These are phyloP conservation scores for Cactoblastis cactorum DNA, from an alignment of 2,888 invertebrate species.

Conservation along the genomic window DNA sequence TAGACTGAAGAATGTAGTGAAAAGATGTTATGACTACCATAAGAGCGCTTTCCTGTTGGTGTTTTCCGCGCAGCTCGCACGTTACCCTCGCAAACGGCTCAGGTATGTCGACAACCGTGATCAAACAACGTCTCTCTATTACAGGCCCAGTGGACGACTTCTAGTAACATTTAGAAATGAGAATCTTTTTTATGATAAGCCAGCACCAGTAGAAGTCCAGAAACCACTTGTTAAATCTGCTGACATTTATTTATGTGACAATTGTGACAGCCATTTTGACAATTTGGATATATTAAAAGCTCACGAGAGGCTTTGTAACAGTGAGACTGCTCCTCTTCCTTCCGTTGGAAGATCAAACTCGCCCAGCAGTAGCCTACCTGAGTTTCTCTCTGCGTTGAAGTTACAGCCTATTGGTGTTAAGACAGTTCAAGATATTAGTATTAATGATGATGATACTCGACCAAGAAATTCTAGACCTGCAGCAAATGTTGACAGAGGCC, in stretches of 20 bases:
- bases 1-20: slow-evolving; percentile 82
- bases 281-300: slow-evolving; percentile 55
- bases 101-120: slow-evolving; percentile 86
- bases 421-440: slow-evolving; percentile 23
- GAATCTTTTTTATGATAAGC: slow-evolving; percentile 79
- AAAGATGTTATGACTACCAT: slow-evolving; percentile 85
- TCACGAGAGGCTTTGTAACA: slow-evolving; percentile 72
- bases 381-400: slow-evolving; percentile 63
- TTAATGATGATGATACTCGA: slow-evolving; percentile 34
- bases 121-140: slow-evolving; percentile 85
- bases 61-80: slow-evolving; percentile 84
- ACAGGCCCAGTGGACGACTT: slow-evolving; percentile 81
- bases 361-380: slow-evolving; percentile 49
- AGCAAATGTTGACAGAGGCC: slow-evolving; percentile 58
- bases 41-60: slow-evolving; percentile 84
- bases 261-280: slow-evolving; percentile 86
- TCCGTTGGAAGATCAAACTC: slow-evolving; percentile 20
- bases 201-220: slow-evolving; percentile 46
- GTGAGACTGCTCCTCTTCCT: slow-evolving; percentile 37
- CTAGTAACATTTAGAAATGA: slow-evolving; percentile 88
- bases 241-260: slow-evolving; percentile 87
- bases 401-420: slow-evolving; percentile 42
- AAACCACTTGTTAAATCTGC: slow-evolving; percentile 79
- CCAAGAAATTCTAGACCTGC: slow-evolving; percentile 53
- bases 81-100: slow-evolving; percentile 81